Percentiles rank a stretch among this genome's conserved stretches.
phyloP scores from a whole-genome alignment of 2,888 invertebrate species.

The Thecocarcelia acutangulata region DNA sequence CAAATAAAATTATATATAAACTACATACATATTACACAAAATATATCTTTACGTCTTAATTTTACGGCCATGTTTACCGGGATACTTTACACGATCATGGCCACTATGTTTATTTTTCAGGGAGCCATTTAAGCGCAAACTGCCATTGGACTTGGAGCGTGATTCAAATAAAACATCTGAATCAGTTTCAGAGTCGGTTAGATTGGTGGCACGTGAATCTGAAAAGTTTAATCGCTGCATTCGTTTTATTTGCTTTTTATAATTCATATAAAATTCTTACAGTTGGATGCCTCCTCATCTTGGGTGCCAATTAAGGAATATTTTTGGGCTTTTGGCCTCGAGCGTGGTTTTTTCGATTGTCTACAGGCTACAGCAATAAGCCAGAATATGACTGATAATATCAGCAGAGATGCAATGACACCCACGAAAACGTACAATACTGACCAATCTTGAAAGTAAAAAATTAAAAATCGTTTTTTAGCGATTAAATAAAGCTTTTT shows the following conservation, averaged over 20 bases:
- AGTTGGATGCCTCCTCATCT: constrained; percentile 84
- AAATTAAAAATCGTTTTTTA: constrained; percentile 65
- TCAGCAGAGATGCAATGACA: constrained; percentile 84
- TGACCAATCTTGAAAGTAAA: constrained; percentile 89
- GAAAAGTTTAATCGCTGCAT: constrained; percentile 33
- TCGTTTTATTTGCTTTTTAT: not conserved
- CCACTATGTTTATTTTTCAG: constrained; percentile 71
- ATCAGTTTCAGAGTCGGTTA: constrained; percentile 91
- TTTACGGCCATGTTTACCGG: constrained; percentile 79
- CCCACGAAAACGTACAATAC: constrained; percentile 94
- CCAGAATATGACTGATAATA: constrained; percentile 85
- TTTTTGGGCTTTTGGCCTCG: constrained; percentile 84
- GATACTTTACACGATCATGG: constrained; percentile 71
- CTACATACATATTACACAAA: constrained; percentile 49
- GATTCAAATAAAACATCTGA: constrained; percentile 93
- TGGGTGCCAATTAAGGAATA: constrained; percentile 88
- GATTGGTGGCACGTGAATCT: constrained; percentile 82
- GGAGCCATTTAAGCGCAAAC: constrained; percentile 73
- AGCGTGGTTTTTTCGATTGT: constrained; percentile 82
- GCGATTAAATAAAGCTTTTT: too few relatives aligned
- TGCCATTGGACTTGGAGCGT: constrained; percentile 81
- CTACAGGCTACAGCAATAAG: constrained; percentile 85
- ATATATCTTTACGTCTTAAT: constrained; percentile 76
- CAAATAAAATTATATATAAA: too few relatives aligned
- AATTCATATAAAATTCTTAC: constrained; percentile 71